Evolutionary conservation across 2,888 invertebrate species (phyloP), one percentile per base, ranked within the genome.

Genomic region (Emesis castigata): DNA sequence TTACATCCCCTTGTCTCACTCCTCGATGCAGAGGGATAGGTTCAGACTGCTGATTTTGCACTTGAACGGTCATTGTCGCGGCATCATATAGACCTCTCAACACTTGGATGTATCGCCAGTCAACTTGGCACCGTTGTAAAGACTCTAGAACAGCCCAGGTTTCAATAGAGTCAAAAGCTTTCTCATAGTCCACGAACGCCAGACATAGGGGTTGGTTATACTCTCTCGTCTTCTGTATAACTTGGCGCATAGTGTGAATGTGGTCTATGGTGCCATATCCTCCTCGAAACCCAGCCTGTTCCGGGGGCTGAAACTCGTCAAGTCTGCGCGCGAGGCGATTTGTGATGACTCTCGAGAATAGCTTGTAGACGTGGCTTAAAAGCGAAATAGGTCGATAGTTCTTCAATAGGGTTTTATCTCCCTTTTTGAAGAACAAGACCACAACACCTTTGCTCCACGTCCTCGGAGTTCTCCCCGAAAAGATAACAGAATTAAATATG

Each of bases 111-210:
- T 83, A 81, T 34, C 79, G 66, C 18, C 58, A 79, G 69, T 82
- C 74, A 4, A 81, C 22, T 22, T 68, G 75, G 65, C 70, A 80
- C 58, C 77, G 61, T 71, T 80, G 80, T 29, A 84, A 58, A 56
- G 80, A 79, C 53, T 79, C 70, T 31, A 81, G 72, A 34, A 84
- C 84, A 39, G 79, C 72, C 77, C 78, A 81, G 22, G 77, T 81
- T 53, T 82, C 81, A 62, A 83, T 75, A 22, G 68, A 79, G 65
- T 82, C 79, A n/a, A 83, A 83, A 62, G 80, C 82, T 69, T 83
- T 70, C 56, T 75, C 75, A 18, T 65, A 70, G 69, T 71, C 65
- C 75, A 75, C 70, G n/a, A 75, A 69, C 2, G 69, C 65, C 16
- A 75, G 16, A 58, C 65, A 75, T 26, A 75, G 65, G 1, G 56